A percentile compares a stretch with the other conserved stretches of the same genome.
These are phyloP conservation scores for Slavum lentiscoides DNA, from an alignment of 2,888 invertebrate genomes.

Conservation along the genomic window DNA sequence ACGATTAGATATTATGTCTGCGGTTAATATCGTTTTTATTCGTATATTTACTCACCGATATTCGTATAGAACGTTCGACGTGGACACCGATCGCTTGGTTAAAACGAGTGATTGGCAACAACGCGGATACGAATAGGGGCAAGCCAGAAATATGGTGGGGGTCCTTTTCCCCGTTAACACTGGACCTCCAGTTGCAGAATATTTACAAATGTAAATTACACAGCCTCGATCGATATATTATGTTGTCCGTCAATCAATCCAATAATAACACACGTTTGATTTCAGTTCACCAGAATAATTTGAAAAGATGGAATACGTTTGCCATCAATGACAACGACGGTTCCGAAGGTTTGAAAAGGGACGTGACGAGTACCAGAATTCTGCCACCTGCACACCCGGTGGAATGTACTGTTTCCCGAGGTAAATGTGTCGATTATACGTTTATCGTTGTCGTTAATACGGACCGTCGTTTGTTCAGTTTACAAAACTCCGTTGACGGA, in stretches of 20 bases:
- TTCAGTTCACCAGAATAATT: neutral
- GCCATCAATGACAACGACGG: neutral
- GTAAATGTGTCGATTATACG: neutral
- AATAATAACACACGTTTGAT: neutral
- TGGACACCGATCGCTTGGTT: neutral
- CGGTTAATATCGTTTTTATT: neutral
- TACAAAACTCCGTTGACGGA: neutral
- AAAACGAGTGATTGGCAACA: neutral
- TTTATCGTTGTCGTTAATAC: neutral
- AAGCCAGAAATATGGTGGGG: conserved; percentile 2
- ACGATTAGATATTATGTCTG: too few relatives aligned
- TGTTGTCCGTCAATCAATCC: neutral
- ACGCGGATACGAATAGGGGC: neutral
- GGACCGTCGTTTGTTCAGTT: neutral
- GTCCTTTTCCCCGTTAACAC: neutral
- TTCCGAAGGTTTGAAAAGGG: too few relatives aligned
- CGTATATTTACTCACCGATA: neutral
- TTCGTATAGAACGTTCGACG: neutral
- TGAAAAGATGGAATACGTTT: neutral
- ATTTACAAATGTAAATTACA: neutral
- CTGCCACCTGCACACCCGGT: neutral
- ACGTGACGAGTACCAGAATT: neutral
- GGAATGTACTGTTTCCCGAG: neutral
- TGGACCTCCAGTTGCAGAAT: too few relatives aligned
- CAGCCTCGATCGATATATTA: too few relatives aligned